phyloP scores from a whole-genome alignment of 2,113 vertebrate species.

The Malaclemys terrapin region DNA sequence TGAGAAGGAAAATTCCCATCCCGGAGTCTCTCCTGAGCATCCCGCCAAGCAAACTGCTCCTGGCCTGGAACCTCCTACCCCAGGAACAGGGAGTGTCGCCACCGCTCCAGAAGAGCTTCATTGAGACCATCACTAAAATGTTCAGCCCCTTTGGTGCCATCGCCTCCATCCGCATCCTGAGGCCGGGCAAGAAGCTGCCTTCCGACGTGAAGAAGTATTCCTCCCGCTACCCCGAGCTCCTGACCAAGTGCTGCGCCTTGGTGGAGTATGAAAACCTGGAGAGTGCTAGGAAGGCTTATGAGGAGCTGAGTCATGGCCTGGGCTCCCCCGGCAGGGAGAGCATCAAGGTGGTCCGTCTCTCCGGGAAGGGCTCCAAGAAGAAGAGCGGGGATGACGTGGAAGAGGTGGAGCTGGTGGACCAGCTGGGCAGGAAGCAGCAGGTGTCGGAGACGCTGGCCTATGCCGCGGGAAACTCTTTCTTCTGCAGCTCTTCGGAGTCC shows the following conservation, averaged over 20 bases:
- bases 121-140: constrained; percentile 72
- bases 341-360: constrained; percentile 74
- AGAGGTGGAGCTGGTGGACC: neutral
- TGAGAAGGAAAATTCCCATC: constrained; percentile 75
- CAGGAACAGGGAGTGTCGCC: neutral
- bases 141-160: constrained; percentile 76
- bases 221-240: constrained; percentile 75
- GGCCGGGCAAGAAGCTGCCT: constrained; percentile 83
- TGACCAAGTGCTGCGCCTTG: constrained; percentile 78
- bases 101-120: constrained; percentile 24
- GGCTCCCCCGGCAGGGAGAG: neutral
- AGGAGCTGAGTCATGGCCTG: constrained; percentile 53
- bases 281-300: constrained; percentile 72
- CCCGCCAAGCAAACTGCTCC: constrained; percentile 82
- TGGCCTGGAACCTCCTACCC: constrained; percentile 80
- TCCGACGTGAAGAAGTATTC: constrained; percentile 73
- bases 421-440: constrained; percentile 1
- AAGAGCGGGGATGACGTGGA: neutral
- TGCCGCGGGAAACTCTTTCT: neutral
- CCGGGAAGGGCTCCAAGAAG: constrained; percentile 68
- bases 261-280: constrained; percentile 84
- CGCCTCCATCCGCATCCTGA: constrained; percentile 78
- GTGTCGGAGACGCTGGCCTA: fast-evolving
- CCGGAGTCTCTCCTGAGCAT: constrained; percentile 79
- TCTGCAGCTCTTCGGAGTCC: neutral